These are phyloP conservation scores for Tichodroma muraria DNA, from an alignment of 2,113 vertebrate genomes.

Conservation along the genomic window DNA sequence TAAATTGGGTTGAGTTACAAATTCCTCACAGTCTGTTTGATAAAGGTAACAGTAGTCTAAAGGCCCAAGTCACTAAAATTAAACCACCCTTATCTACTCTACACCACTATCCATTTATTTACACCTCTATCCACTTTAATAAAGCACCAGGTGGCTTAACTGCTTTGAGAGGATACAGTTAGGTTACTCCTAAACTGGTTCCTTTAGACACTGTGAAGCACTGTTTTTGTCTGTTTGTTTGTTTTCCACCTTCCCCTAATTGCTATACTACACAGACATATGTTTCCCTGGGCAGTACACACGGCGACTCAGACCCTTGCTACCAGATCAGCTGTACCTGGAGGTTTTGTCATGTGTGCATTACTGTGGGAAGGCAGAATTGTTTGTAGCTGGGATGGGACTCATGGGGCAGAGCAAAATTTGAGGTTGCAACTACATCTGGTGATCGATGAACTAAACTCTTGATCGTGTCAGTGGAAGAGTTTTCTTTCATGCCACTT, in stretches of 20 bases:
- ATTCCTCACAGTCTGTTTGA: not conserved
- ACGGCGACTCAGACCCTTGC: accelerated
- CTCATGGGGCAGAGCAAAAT: not conserved
- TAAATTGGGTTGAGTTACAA: not conserved
- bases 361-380: not conserved
- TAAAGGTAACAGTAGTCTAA: not conserved
- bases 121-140: not conserved
- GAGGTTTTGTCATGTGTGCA: not conserved
- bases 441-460: not conserved
- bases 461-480: not conserved
- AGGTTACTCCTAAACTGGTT: not conserved
- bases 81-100: not conserved
- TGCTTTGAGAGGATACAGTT: not conserved
- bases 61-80: not conserved
- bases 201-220: not conserved
- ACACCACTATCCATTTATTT: not conserved
- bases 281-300: not conserved
- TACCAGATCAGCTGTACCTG: not conserved
- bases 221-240: not conserved
- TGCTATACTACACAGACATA: not conserved
- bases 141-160: not conserved
- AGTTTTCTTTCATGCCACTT: not conserved
- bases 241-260: not conserved
- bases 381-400: not conserved
- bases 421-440: not conserved